Conservation (phyloP, 1,140 invertebrate species). For the Sitophilus oryzae region DNA sequence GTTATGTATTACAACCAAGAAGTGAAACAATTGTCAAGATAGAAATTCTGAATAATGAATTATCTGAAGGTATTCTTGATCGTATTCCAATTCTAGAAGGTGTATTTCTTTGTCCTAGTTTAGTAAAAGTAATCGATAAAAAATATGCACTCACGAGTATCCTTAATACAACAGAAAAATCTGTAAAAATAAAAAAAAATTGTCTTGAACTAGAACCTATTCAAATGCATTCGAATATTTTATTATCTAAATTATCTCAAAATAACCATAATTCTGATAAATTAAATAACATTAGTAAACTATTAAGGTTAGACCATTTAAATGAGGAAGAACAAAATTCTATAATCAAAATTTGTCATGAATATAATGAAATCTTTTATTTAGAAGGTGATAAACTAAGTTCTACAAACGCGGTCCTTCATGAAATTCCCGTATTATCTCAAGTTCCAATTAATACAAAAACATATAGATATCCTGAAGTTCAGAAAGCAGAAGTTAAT, state of each 20-base stretch:
- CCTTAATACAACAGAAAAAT: conserved; percentile 3
- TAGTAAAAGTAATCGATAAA: neutral
- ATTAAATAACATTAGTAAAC: neutral
- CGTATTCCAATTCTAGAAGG: neutral
- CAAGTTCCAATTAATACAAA: conserved; percentile 32
- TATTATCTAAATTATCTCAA: neutral
- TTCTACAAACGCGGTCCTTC: conserved; percentile 20
- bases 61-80: neutral
- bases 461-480: conserved; percentile 38
- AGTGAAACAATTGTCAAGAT: conserved; percentile 4
- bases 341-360: conserved; percentile 10
- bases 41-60: neutral
- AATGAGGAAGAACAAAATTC: conserved; percentile 2
- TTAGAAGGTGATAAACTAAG: conserved; percentile 21
- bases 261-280: neutral
- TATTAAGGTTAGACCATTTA: conserved; percentile 1
- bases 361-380: conserved; percentile 29
- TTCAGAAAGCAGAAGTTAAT: conserved; percentile 42
- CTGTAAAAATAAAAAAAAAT: neutral
- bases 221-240: neutral
- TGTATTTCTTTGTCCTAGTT: neutral
- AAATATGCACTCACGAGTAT: neutral
- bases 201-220: neutral
- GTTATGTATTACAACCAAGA: conserved; percentile 1
- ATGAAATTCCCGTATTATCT: conserved; percentile 30